These are phyloP conservation scores for Xanthia icteritia DNA, from an alignment of 2,888 invertebrate genomes.

Conservation along the genomic window DNA sequence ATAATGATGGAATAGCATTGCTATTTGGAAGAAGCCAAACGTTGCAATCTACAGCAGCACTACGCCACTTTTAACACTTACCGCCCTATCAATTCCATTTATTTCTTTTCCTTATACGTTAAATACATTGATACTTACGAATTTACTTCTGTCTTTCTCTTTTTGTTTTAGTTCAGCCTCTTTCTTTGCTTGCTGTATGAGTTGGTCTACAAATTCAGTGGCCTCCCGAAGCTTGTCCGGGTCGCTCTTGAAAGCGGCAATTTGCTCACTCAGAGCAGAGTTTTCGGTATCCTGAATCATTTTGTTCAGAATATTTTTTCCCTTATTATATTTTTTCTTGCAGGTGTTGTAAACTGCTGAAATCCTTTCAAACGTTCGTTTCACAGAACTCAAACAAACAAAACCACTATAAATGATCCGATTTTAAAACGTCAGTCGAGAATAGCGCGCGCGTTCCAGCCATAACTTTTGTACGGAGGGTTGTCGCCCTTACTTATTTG, in stretches of 20 bases:
- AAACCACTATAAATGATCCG: constrained; percentile 65
- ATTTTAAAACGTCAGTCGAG: constrained; percentile 53
- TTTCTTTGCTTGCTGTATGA: constrained; percentile 91
- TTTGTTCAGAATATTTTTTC: constrained; percentile 63
- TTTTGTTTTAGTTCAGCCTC: constrained; percentile 90
- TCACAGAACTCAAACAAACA: constrained; percentile 70
- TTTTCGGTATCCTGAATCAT: constrained; percentile 86
- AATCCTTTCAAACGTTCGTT: constrained; percentile 63
- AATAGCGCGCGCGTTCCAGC: constrained; percentile 53
- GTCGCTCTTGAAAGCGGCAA: constrained; percentile 91
- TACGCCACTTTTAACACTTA: constrained; percentile 85
- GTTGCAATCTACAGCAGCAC: constrained; percentile 83
- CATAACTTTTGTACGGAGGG: constrained; percentile 69
- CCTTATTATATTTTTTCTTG: constrained; percentile 34
- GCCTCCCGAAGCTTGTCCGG: constrained; percentile 91
- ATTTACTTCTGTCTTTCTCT: constrained; percentile 90
- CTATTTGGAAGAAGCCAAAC: constrained; percentile 83
- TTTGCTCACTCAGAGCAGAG: constrained; percentile 85
- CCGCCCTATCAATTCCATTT: constrained; percentile 87
- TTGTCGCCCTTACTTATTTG: constrained; percentile 69
- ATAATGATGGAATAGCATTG: constrained; percentile 72
- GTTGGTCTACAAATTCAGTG: constrained; percentile 91
- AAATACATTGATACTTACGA: constrained; percentile 90
- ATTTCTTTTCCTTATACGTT: constrained; percentile 82
- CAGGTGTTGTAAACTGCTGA: constrained; percentile 60